Evolutionary conservation across 2,888 invertebrate genomes (phyloP).

Genomic region (Helleia helle): DNA sequence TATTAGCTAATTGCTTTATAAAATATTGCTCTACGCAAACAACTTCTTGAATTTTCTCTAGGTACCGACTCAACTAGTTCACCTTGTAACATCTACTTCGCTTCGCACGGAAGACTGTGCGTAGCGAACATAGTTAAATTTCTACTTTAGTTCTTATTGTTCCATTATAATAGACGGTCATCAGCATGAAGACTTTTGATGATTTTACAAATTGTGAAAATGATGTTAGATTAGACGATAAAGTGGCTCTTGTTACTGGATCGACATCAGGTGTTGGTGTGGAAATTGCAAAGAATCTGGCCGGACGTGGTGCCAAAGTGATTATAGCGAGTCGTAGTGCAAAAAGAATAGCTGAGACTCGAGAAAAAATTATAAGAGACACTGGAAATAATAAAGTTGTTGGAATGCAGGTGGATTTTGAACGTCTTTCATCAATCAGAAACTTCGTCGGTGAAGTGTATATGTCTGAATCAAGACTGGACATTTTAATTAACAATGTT

Average conservation of each 20-base stretch:
- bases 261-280: slow-evolving; percentile 48
- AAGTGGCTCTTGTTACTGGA: slow-evolving; percentile 54
- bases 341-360: slow-evolving; percentile 32
- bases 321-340: slow-evolving; percentile 70
- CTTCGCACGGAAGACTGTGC: too few species aligned
- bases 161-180: too few species aligned
- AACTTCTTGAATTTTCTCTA: too few species aligned
- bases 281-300: slow-evolving; percentile 49
- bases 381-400: slow-evolving; percentile 34
- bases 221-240: slow-evolving; percentile 35
- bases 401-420: slow-evolving; percentile 58
- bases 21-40: too few species aligned
- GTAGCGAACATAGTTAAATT: too few species aligned
- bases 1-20: too few species aligned
- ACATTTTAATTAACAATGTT: slow-evolving; percentile 58
- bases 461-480: slow-evolving; percentile 56
- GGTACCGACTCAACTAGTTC: too few species aligned
- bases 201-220: slow-evolving; percentile 41
- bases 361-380: slow-evolving; percentile 28
- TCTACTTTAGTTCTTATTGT: too few species aligned
- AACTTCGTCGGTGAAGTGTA: slow-evolving; percentile 73
- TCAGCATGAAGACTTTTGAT: slow-evolving; percentile 13
- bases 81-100: too few species aligned
- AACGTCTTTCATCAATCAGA: slow-evolving; percentile 65
- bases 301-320: slow-evolving; percentile 68